Conservation (phyloP, 2,113 vertebrate genomes). For the Bos taurus region DNA sequence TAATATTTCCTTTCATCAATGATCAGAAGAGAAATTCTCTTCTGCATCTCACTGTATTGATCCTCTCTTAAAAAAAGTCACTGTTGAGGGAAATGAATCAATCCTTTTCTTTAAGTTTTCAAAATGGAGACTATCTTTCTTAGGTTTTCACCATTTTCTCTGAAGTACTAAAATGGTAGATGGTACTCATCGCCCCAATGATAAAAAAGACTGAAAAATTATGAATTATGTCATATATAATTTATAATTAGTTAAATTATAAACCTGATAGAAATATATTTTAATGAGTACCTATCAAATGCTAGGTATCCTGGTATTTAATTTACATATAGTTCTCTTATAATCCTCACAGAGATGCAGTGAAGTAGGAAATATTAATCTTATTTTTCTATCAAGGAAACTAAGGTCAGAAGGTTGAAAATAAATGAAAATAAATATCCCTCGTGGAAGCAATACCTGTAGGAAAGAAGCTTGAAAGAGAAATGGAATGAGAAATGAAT, state of each 20-base stretch:
- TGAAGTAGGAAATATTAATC: background rate
- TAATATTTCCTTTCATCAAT: slow-evolving; percentile 22
- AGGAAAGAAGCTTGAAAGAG: background rate
- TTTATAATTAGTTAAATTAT: background rate
- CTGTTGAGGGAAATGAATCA: background rate
- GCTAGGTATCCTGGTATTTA: background rate
- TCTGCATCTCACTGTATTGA: background rate
- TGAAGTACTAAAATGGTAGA: background rate
- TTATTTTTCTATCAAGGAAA: background rate
- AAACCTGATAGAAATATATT: background rate
- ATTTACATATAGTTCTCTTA: background rate
- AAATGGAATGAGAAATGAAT: background rate
- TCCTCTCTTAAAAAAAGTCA: background rate
- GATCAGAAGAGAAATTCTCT: slow-evolving; percentile 48
- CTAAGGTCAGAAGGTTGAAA: background rate
- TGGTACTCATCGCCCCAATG: background rate
- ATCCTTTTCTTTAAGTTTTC: background rate
- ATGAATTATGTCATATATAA: background rate
- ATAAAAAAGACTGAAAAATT: background rate
- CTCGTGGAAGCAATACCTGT: background rate
- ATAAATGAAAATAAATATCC: background rate
- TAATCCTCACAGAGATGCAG: background rate
- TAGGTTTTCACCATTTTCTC: background rate
- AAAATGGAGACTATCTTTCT: background rate
- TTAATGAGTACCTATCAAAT: background rate